Evolutionary conservation across 1,140 invertebrate species (phyloP), one percentile per base, ranked within the genome.

Genomic region (Lutraria rhynchaena): DNA sequence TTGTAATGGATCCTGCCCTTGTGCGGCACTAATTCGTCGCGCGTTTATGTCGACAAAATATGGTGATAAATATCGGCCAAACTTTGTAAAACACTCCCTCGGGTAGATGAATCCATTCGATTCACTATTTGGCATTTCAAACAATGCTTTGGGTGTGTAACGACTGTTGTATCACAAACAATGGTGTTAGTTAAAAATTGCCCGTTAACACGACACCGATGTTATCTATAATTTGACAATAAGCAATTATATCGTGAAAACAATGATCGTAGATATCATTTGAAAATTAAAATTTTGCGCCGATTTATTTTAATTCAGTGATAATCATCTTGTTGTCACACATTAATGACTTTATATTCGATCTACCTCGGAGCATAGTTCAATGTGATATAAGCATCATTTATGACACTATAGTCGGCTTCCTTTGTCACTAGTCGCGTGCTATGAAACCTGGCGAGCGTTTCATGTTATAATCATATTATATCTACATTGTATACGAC

Each of bases 51-150:
- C 44, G 24, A 22, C 19, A 46, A 35, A 51, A 31, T 4, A 35
- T 22, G 13, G 17, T 19, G 69, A 71, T 71, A 71, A 17, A 71
- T 33, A 71, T 71, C 69, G 53, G 22, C 29, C 24, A 55, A 71
- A 71, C 37, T 41, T 71, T 49, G 27, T 13, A 46, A 15, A 37
- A 55, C 49, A 46, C 44, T 57, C 49, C 69, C 69, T 5, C 31
- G 53, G 69, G 69, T 55, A 5, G 49, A 2, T n/a, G 49, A 41
- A 71, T 33, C 53, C 53, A 57, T 71, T 71, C 49, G 19, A 51
- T 53, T 71, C 49, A 35, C 46, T 55, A 71, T 71, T 71, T 71
- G 69, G 27, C 69, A 71, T 71, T 71, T 71, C 35, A 35, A 55
- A 71, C 69, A 71, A 71, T 51, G 69, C 49, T 17, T 3, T 35